Evolutionary conservation across 2,797 vertebrate genomes (phyloP), one percentile per base, ranked within the genome.

Genomic region (Halcyon smyrnensis): DNA sequence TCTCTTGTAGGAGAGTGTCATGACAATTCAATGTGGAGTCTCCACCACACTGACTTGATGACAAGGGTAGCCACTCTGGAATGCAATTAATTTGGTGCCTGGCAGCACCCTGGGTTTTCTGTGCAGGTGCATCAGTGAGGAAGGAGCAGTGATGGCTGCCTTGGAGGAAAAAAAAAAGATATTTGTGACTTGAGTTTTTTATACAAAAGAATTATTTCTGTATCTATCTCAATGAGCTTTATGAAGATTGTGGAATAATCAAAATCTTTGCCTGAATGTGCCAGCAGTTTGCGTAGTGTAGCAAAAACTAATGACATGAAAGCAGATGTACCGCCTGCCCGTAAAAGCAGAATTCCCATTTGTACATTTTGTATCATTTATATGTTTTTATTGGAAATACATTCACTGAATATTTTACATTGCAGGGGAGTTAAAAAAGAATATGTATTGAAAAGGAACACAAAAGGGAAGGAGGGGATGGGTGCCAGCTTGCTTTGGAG

Each of bases 351-450:
- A 48, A 62, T 80, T 83, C 17, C 15, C 27, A 12, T 18, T 15
- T 17, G 27, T 67, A 15, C 0, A 0, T 20, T 71, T 83, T 86
- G 9, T 73, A 41, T 39, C 2, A 15, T 71, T 76, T 80, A 1
- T 18, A 83, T 56, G 12, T 75, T 83, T 68, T 11, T 71, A 46
- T 69, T 11, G 78, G 53, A 91, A 93, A 69, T 51, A 27, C 8
- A 43, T 19, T 74, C 17, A 39, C 19, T 37, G 30, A 79, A 17
- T 85, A 43, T 90, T 86, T 93, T 45, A 23, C 4, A 5, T 16
- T 82, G 15, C 25, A 4, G 25, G 71, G 24, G 1, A 2, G 2
- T 6, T 3, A 4, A 6, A 4, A 46, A 30, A 10, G 4, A 13
- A 1, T 11, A 1, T n/a, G 4, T 39, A 19, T 69, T 87, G 45